Conservation (phyloP, 2,888 invertebrate genomes). For the Zonitis immaculata region DNA sequence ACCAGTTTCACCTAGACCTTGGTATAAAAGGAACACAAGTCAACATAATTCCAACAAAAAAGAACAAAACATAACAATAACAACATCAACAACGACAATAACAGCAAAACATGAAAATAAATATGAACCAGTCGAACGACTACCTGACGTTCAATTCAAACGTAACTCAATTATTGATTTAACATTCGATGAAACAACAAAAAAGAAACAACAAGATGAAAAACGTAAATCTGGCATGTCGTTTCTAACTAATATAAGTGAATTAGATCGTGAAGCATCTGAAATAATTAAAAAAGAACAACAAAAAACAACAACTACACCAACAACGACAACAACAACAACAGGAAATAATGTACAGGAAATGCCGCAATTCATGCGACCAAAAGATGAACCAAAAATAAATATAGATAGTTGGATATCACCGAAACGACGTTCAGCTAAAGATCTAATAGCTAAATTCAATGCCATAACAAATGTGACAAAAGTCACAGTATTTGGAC, state of each 20-base stretch:
- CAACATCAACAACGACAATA: too few relatives aligned
- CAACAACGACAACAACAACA: slow-evolving; percentile 17
- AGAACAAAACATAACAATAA: slow-evolving; percentile 43
- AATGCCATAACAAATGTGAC: slow-evolving; percentile 58
- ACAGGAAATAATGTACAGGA: slow-evolving; percentile 26
- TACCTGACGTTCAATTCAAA: slow-evolving; percentile 54
- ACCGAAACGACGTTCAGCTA: slow-evolving; percentile 46
- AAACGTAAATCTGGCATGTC: slow-evolving; percentile 58
- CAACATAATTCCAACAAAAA: slow-evolving; percentile 35
- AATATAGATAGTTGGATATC: slow-evolving; percentile 38
- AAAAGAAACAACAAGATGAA: slow-evolving; percentile 42
- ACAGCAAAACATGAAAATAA: slow-evolving; percentile 35
- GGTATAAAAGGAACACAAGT: slow-evolving; percentile 58
- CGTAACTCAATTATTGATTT: slow-evolving; percentile 48
- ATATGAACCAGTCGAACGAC: slow-evolving; percentile 41
- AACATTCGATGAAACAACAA: slow-evolving; percentile 27
- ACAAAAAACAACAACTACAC: slow-evolving; percentile 11
- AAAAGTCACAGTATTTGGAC: slow-evolving; percentile 52
- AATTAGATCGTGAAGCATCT: slow-evolving; percentile 72
- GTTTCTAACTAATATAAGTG: slow-evolving; percentile 70
- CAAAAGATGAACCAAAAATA: slow-evolving; percentile 36
- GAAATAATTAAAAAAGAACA: slow-evolving; percentile 59
- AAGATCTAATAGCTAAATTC: slow-evolving; percentile 59
- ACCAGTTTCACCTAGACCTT: slow-evolving; percentile 57
- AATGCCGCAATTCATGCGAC: slow-evolving; percentile 47